phyloP scores from a whole-genome alignment of 2,888 invertebrate genomes.

The Magallana nippona region DNA sequence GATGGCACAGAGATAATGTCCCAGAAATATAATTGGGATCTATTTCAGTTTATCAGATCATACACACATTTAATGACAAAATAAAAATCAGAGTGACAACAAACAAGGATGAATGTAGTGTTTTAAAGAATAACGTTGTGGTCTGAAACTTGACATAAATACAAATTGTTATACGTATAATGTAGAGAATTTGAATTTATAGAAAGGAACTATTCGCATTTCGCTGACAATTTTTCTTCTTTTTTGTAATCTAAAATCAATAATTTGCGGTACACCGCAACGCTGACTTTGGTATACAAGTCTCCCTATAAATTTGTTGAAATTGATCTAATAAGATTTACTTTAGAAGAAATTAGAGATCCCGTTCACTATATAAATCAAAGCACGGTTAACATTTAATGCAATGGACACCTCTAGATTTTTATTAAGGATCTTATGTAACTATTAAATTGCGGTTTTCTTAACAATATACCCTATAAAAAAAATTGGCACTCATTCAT shows the following conservation, averaged over 20 bases:
- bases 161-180: background rate
- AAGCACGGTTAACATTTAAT: background rate
- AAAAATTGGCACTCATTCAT: slow-evolving; percentile 24
- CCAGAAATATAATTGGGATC: background rate
- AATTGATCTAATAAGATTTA: slow-evolving; percentile 33
- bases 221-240: background rate
- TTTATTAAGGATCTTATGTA: slow-evolving; percentile 15
- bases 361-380: slow-evolving; percentile 1
- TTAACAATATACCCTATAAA: slow-evolving; percentile 2
- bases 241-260: background rate
- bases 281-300: background rate
- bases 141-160: no score
- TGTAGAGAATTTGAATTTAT: background rate
- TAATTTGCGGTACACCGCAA: background rate
- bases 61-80: background rate
- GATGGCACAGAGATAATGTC: background rate
- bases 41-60: slow-evolving; percentile 3
- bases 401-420: background rate
- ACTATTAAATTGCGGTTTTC: slow-evolving; percentile 29
- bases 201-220: background rate
- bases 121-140: background rate
- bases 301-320: background rate
- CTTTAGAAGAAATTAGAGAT: slow-evolving; percentile 21
- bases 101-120: background rate
- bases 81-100: background rate